Percentiles rank a stretch among this genome's conserved stretches.
Evolutionary conservation across 2,797 vertebrate species (phyloP).

Genomic region (Coilia nasus): DNA sequence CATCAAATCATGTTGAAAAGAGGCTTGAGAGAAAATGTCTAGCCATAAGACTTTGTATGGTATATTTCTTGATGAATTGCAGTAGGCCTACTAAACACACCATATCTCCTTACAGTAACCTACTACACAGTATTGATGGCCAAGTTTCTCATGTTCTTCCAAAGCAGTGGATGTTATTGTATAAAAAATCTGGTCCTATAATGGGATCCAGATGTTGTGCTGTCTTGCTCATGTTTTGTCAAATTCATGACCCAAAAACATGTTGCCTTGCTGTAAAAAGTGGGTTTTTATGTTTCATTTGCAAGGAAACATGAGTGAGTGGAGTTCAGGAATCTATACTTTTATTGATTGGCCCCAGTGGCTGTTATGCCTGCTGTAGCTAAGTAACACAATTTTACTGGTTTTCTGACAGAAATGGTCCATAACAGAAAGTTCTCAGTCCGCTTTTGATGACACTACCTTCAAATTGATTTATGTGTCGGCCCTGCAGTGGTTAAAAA

Average conservation of each 20-base stretch:
- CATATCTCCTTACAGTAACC: neutral
- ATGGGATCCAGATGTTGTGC: slow-evolving; percentile 63
- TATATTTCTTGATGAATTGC: neutral
- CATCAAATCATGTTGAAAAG: neutral
- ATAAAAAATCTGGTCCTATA: slow-evolving; percentile 53
- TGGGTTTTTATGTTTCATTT: slow-evolving; percentile 50
- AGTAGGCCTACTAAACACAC: neutral
- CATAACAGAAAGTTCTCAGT: neutral
- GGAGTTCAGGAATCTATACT: slow-evolving; percentile 38
- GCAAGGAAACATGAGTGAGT: slow-evolving; percentile 33
- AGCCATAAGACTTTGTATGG: neutral
- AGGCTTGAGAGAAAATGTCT: neutral
- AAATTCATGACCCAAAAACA: slow-evolving; percentile 56
- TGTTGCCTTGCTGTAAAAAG: slow-evolving; percentile 57
- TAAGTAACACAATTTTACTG: slow-evolving; percentile 36
- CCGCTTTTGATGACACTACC: neutral
- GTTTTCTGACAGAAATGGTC: neutral
- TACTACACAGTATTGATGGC: neutral
- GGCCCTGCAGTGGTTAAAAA: neutral
- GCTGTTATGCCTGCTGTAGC: slow-evolving; percentile 34
- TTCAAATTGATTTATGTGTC: neutral
- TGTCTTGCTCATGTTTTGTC: slow-evolving; percentile 38
- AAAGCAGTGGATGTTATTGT: slow-evolving; percentile 58
- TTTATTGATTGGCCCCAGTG: slow-evolving; percentile 26
- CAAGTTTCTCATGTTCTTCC: neutral